Evolutionary conservation across 2,888 invertebrate genomes (phyloP).

Genomic region (Anodontia alba): DNA sequence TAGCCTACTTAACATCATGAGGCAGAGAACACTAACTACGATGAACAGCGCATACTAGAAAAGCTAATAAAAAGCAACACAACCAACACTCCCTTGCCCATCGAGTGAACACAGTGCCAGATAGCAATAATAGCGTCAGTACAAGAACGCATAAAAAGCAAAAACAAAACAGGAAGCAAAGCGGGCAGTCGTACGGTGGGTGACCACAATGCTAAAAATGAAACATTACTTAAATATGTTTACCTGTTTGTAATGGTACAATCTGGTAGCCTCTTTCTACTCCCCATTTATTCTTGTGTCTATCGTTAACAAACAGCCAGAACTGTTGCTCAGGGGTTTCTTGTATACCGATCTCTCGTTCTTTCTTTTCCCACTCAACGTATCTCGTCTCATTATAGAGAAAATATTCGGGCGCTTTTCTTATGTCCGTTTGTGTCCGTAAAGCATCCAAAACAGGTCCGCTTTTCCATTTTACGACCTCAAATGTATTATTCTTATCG

Average conservation of each 20-base stretch:
- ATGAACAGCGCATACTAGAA: too few relatives aligned
- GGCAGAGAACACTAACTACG: too few relatives aligned
- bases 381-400: conserved; percentile 61
- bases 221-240: too few relatives aligned
- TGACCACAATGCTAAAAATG: too few relatives aligned
- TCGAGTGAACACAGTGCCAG: too few relatives aligned
- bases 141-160: too few relatives aligned
- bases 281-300: conserved; percentile 67
- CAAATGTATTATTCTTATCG: conserved; percentile 65
- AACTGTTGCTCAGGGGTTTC: conserved; percentile 49
- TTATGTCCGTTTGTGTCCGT: conserved; percentile 40
- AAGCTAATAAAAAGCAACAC: too few relatives aligned
- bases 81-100: too few relatives aligned
- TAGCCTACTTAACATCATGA: too few relatives aligned
- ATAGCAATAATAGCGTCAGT: too few relatives aligned
- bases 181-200: too few relatives aligned
- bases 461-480: conserved; percentile 68
- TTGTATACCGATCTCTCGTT: conserved; percentile 43
- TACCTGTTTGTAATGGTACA: conserved; percentile 59
- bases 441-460: conserved; percentile 59
- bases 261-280: conserved; percentile 67
- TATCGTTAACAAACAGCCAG: conserved; percentile 61
- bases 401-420: conserved; percentile 50
- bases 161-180: too few relatives aligned
- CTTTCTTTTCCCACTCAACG: conserved; percentile 55